These are phyloP conservation scores for Piprites chloris DNA, from an alignment of 2,113 vertebrate species.

Conservation along the genomic window DNA sequence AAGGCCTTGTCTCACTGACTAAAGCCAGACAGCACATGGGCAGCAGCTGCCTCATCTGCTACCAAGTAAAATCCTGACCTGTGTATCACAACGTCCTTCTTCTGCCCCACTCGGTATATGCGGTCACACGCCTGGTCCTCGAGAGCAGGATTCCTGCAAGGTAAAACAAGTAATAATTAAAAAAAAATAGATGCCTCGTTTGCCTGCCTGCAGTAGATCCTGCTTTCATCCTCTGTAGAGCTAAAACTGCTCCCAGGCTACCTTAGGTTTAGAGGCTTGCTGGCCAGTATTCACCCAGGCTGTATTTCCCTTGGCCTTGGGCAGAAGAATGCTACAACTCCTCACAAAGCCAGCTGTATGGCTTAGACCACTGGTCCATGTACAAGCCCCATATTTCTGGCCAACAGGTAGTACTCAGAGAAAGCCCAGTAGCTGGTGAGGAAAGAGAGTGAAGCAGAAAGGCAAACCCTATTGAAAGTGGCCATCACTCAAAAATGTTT, in stretches of 20 bases:
- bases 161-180: neutral
- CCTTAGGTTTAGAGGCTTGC: neutral
- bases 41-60: neutral
- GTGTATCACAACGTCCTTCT: constrained; percentile 89
- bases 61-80: constrained; percentile 69
- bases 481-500: neutral
- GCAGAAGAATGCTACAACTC: neutral
- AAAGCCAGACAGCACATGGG: neutral
- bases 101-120: constrained; percentile 92
- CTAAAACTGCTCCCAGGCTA: neutral
- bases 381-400: neutral
- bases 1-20: neutral
- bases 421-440: neutral
- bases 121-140: constrained; percentile 96
- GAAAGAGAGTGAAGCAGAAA: neutral
- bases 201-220: neutral
- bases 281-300: neutral
- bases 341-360: neutral
- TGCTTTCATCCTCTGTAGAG: neutral
- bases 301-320: neutral
- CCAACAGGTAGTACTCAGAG: neutral
- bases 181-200: neutral
- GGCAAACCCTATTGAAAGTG: neutral
- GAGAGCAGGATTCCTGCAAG: constrained; percentile 90
- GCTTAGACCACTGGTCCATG: neutral